phyloP scores from a whole-genome alignment of 2,888 invertebrate genomes.

The Ashinkailepas kermadecensis region DNA sequence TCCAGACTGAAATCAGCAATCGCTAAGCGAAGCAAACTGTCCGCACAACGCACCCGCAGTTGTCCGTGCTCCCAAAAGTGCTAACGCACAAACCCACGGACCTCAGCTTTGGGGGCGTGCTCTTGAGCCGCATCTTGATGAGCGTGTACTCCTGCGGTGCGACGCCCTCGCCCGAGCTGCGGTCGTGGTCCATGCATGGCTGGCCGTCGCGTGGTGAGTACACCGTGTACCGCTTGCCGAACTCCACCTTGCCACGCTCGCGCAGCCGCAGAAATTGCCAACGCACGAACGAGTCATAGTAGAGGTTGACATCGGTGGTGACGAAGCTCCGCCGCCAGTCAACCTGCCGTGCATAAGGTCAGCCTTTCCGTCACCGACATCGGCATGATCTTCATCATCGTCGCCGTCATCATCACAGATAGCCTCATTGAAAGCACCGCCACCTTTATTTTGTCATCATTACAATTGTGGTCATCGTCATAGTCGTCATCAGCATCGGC shows the following conservation, averaged over 20 bases:
- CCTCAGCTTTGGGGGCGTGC: constrained; percentile 49
- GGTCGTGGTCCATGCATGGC: constrained; percentile 99
- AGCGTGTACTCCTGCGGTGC: constrained; percentile 97
- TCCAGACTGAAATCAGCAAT: too few relatives aligned
- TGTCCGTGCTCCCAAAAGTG: too few relatives aligned
- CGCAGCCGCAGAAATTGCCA: constrained; percentile 91
- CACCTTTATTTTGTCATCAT: too few relatives aligned
- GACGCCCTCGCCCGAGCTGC: constrained; percentile 91
- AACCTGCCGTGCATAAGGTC: constrained; percentile 51
- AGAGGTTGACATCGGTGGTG: constrained; percentile 96
- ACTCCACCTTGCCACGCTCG: constrained; percentile 80
- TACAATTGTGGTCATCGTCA: too few relatives aligned
- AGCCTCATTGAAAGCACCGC: too few relatives aligned
- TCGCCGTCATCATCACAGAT: too few relatives aligned
- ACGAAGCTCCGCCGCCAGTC: constrained; percentile 99
- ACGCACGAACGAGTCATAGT: constrained; percentile 92
- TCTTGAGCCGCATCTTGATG: constrained; percentile 78
- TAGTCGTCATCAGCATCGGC: too few relatives aligned
- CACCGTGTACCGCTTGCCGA: constrained; percentile 94
- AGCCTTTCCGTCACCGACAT: too few relatives aligned
- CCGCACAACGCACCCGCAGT: too few relatives aligned
- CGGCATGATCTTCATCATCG: too few relatives aligned
- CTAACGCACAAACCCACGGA: neutral
- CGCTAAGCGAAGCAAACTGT: too few relatives aligned
- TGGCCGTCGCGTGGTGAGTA: constrained; percentile 94